Evolutionary conservation across 2,797 vertebrate species (phyloP).

Genomic region (Macroramphosus scolopax): DNA sequence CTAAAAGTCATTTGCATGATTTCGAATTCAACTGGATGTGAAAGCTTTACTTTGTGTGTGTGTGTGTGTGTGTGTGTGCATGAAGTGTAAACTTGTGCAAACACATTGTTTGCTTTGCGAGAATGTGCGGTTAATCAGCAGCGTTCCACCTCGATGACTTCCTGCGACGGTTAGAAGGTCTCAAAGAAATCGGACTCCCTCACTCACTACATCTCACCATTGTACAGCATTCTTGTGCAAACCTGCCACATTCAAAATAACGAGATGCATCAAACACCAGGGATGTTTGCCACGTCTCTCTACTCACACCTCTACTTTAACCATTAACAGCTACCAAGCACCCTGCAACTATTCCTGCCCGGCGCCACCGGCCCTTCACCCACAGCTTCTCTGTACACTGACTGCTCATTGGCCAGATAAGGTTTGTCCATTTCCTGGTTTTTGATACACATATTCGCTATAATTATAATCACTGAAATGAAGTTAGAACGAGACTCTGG

Average conservation of each 20-base stretch:
- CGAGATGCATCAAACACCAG: neutral
- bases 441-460: neutral
- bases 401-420: conserved; percentile 3
- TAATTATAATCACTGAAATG: conserved; percentile 13
- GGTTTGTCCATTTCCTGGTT: neutral
- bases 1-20: conserved; percentile 17
- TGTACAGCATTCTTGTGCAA: conserved; percentile 59
- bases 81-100: conserved; percentile 63
- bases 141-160: neutral
- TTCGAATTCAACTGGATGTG: conserved; percentile 21
- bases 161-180: neutral
- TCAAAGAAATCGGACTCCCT: no score
- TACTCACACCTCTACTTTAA: conserved; percentile 2
- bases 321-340: conserved; percentile 31
- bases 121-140: no score
- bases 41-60: conserved; percentile 22
- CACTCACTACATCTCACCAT: neutral
- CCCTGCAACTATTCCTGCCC: neutral
- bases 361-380: no score
- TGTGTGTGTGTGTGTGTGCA: no score
- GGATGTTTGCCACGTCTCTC: conserved; percentile 10
- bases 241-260: conserved; percentile 47
- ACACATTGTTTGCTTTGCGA: no score
- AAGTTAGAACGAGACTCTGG: conserved; percentile 14
- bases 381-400: neutral